Evolutionary conservation across 2,113 vertebrate genomes (phyloP), one percentile per base, ranked within the genome.

Genomic region (Pseudopipra pipra): DNA sequence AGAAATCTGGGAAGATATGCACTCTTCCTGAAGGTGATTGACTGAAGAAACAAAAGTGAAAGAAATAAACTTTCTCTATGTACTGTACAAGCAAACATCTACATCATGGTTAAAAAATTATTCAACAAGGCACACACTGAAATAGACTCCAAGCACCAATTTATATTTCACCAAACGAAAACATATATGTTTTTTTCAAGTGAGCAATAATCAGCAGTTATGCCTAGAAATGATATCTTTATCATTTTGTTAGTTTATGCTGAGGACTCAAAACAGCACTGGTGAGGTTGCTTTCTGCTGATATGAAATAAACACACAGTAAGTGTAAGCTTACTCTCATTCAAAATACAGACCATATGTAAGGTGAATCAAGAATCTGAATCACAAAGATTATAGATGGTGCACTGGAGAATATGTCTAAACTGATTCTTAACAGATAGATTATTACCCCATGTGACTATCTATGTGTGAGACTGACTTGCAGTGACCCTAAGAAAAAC

Each of bases 21-120:
- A 1, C 18, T 58, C 8, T 75, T 13, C 18, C 18, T 70, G 25
- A 30, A 67, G 15, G 10, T 66, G 1, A n/a, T 0, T n/a, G 8
- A 10, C 20, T 19, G 18, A 51, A 67, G 18, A 62, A 41, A 30
- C 12, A 39, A n/a, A 75, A 61, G 17, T 11, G 24, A 67, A 70
- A 80, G 22, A 61, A 82, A 81, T 35, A 30, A 13, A 7, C 12
- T 28, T 65, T 20, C 12, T 75, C 24, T 71, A 11, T 25, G 8
- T 82, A 73, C 5, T 25, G 8, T 44, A 61, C 11, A 62, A 86
- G 9, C 6, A 74, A 90, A 86, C 3, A 12, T 22, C 31, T 76
- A 62, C 27, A 65, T n/a, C 31, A 49, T 8, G 5, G 11, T 68
- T 56, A 68, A 46, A 89, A 81, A 39, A 43, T 20, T 33, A 55